Conservation (phyloP, 1,140 invertebrate species). For the Propsilocerus akamusi region DNA sequence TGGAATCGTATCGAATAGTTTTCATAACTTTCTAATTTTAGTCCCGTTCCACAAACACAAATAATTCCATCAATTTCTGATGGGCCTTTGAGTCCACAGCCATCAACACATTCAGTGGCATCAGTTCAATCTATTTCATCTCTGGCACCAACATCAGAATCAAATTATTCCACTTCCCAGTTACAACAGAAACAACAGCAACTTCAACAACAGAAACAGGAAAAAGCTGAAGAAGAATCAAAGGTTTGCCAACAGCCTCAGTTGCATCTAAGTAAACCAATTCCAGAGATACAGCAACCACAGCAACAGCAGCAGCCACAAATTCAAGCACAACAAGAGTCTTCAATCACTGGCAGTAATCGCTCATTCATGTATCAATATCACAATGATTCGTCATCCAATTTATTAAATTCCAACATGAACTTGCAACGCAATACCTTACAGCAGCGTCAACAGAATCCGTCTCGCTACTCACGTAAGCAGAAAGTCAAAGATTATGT, state of each 20-base stretch:
- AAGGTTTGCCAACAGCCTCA: constrained; percentile 5
- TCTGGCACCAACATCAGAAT: neutral
- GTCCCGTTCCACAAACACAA: constrained; percentile 14
- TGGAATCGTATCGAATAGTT: neutral
- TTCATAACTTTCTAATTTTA: constrained; percentile 4
- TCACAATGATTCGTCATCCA: neutral
- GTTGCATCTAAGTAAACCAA: neutral
- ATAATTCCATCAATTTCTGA: neutral
- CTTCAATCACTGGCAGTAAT: neutral
- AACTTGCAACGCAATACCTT: constrained; percentile 1
- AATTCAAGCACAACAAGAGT: neutral
- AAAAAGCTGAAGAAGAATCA: neutral
- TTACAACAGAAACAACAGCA: constrained; percentile 5
- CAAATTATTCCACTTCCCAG: neutral
- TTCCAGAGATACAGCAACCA: neutral
- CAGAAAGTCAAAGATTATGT: constrained; percentile 32
- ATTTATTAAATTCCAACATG: neutral
- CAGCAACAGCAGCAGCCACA: neutral
- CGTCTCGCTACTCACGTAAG: constrained; percentile 16
- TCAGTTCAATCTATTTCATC: neutral
- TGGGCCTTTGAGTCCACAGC: constrained; percentile 2
- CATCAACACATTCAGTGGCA: neutral
- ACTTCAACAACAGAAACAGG: neutral
- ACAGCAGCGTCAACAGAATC: constrained; percentile 6
- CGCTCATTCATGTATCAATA: neutral